Evolutionary conservation across 1,140 invertebrate species (phyloP), one percentile per base, ranked within the genome.

Genomic region (Branchinecta lindahli): DNA sequence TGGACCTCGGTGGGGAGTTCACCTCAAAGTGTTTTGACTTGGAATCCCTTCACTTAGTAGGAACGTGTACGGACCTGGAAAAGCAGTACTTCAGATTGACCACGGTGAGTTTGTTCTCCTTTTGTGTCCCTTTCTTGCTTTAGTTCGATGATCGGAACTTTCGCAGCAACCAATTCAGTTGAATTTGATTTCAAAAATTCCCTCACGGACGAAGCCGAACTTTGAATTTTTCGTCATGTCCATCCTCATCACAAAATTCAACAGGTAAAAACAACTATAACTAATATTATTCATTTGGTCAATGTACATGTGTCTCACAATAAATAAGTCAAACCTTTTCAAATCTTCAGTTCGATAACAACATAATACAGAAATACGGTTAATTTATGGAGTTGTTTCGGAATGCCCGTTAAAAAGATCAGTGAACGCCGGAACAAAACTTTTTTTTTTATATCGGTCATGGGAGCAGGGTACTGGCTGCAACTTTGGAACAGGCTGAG

Each of bases 41-140:
- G 80, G 84, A 86, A 73, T 85, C 88, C 77, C 85, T 90, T 78
- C 89, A 94, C 80, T 91, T 98, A 77, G 88, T 97, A 70, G 96
- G 95, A 45, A 93, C 91, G 3, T 96, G 90, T 81, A 84, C 83
- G 77, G 88, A 96, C 78, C 80, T 98, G 73, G 95, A 98, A 79
- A 98, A 98, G 78, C 88, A 87, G 66, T 98, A 96, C 79, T 83
- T 98, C 66, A 84, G 96, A 75, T 84, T 98, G 7, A 98, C 96
- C 45, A 89, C 86, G 67, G 87, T 88, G 80, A 82, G 80, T 81
- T 69, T 45, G 33, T 44, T 45, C 45, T 9, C 66, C 66, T 44
- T 0, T 69, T n/a, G 3, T 21, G 7, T n/a, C 66, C 46, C 45
- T 12, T 8, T 15, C 46, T n/a, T 45, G n/a, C 15, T n/a, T 20